Conservation (phyloP, 2,113 vertebrate species). For the Grallaria varia region DNA sequence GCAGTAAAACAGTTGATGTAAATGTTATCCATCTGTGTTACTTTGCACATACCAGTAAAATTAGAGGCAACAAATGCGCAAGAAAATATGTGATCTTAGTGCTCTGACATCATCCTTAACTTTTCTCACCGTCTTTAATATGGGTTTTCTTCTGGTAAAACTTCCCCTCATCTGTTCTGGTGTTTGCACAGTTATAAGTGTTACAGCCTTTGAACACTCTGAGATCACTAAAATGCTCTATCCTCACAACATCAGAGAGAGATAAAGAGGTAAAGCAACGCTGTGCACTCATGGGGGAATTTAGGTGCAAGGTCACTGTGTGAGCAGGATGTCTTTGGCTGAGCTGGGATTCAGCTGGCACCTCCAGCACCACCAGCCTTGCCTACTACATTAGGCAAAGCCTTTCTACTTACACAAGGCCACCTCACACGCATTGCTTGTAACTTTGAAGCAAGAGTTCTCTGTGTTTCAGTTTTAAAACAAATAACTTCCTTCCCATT, state of each 20-base stretch:
- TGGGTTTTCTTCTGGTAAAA: not conserved
- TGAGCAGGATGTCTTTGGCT: not conserved
- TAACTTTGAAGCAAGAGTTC: not conserved
- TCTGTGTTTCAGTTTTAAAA: not conserved
- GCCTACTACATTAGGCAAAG: not conserved
- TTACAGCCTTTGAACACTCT: not conserved
- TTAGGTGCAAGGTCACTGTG: not conserved
- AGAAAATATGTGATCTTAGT: not conserved
- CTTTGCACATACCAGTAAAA: not conserved
- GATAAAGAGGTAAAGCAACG: not conserved
- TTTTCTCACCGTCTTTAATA: not conserved
- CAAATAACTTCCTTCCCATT: not conserved
- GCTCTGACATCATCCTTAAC: not conserved
- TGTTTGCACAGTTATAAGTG: not conserved
- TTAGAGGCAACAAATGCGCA: not conserved
- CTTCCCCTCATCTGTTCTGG: not conserved
- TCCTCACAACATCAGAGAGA: not conserved
- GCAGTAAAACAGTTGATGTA: not conserved
- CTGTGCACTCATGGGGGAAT: not conserved
- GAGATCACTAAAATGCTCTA: no score
- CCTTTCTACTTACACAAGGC: not conserved
- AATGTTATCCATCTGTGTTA: not conserved
- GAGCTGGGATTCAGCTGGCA: not conserved
- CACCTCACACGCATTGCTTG: rapidly evolving
- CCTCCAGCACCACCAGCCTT: not conserved